These are phyloP conservation scores for Naja naja DNA, from an alignment of 2,113 vertebrate genomes.

Conservation along the genomic window DNA sequence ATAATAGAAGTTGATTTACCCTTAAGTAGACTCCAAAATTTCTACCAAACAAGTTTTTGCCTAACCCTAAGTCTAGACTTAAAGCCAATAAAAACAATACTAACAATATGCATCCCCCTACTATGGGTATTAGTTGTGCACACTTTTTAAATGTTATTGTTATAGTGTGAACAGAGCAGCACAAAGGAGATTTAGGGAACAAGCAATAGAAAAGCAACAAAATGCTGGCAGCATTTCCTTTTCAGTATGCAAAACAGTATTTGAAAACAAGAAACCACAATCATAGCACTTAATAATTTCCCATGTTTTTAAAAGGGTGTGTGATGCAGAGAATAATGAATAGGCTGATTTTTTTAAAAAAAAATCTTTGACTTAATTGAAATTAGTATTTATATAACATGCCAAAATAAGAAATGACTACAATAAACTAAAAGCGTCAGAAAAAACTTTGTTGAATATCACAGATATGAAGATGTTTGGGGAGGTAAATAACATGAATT, in stretches of 20 bases:
- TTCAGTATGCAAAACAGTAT: not conserved
- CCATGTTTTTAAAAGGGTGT: constrained; percentile 43
- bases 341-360: constrained; percentile 49
- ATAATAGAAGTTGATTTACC: not conserved
- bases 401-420: constrained; percentile 59
- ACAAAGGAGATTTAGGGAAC: constrained; percentile 24
- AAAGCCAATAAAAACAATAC: not conserved
- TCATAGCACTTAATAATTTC: constrained; percentile 53
- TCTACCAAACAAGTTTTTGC: not conserved
- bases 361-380: constrained; percentile 60
- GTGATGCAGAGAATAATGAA: constrained; percentile 22
- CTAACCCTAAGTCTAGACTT: not conserved
- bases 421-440: constrained; percentile 57
- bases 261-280: constrained; percentile 46
- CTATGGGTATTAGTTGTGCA: not conserved
- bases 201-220: constrained; percentile 14
- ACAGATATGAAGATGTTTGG: constrained; percentile 64
- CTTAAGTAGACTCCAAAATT: not conserved
- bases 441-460: constrained; percentile 54
- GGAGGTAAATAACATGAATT: constrained; percentile 73
- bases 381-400: constrained; percentile 60
- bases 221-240: constrained; percentile 1
- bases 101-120: not conserved
- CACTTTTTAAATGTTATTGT: constrained; percentile 1
- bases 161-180: not conserved